phyloP scores from a whole-genome alignment of 2,888 invertebrate species.

The Dastarcus helophoroides region DNA sequence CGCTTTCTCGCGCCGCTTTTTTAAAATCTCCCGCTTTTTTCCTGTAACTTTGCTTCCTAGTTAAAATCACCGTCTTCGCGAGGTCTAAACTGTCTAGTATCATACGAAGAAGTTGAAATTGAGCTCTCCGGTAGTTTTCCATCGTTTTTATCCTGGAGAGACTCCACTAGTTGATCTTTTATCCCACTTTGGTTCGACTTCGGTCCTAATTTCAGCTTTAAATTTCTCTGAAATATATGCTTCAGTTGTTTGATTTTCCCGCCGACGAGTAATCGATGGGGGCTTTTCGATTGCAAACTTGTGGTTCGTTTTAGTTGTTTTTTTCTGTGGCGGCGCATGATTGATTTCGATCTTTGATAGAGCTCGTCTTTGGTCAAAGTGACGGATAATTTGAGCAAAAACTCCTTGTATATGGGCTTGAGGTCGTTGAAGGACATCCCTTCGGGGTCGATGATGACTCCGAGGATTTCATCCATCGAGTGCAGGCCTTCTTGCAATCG shows the following conservation, averaged over 20 bases:
- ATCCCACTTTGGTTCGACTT: slow-evolving; percentile 19
- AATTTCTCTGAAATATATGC: slow-evolving; percentile 48
- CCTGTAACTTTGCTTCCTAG: slow-evolving; percentile 12
- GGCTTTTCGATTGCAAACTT: slow-evolving; percentile 17
- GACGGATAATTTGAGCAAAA: slow-evolving; percentile 73
- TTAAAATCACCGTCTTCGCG: slow-evolving; percentile 38
- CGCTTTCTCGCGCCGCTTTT: slow-evolving; percentile 19
- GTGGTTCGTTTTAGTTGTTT: slow-evolving; percentile 46
- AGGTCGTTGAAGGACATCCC: slow-evolving; percentile 90
- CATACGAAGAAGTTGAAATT: slow-evolving; percentile 51
- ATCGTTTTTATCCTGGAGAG: slow-evolving; percentile 4
- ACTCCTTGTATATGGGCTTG: slow-evolving; percentile 85
- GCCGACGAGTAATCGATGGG: slow-evolving; percentile 23
- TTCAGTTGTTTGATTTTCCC: slow-evolving; percentile 31
- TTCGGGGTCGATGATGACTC: slow-evolving; percentile 80
- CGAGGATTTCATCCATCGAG: slow-evolving; percentile 77
- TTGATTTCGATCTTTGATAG: slow-evolving; percentile 78
- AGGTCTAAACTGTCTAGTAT: slow-evolving; percentile 48
- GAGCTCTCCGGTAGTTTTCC: slow-evolving; percentile 43
- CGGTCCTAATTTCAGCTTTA: slow-evolving; percentile 38
- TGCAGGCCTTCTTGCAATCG: slow-evolving; percentile 79
- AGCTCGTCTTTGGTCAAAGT: slow-evolving; percentile 87
- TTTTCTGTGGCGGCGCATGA: slow-evolving; percentile 76
- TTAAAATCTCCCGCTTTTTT: slow-evolving; percentile 11
- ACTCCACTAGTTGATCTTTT: slow-evolving; percentile 8